A percentile compares a stretch with the other conserved stretches of the same genome.
These are phyloP conservation scores for Mesodorylaimus sp. DNA, from an alignment of 2,888 invertebrate genomes.

Conservation along the genomic window DNA sequence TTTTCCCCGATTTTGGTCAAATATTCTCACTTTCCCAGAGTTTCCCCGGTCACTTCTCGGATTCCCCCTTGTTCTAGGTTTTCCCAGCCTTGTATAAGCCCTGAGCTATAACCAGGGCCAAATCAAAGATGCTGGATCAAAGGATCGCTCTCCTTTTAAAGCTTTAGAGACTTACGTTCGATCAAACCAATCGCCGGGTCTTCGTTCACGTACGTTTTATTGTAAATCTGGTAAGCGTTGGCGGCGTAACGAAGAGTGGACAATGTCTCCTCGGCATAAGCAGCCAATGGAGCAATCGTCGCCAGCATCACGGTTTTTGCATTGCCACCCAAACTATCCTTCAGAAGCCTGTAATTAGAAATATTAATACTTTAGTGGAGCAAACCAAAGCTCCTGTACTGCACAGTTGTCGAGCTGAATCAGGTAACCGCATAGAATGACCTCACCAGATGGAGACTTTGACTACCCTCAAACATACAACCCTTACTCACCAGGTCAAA, in stretches of 20 bases:
- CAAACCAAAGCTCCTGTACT: neutral
- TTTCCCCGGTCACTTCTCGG: too few species aligned
- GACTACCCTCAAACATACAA: neutral
- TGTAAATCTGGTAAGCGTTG: neutral
- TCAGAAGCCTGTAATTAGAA: neutral
- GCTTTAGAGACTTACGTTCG: too few species aligned
- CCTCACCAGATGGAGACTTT: neutral
- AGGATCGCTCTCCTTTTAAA: too few species aligned
- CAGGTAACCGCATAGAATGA: neutral
- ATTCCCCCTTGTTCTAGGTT: too few species aligned
- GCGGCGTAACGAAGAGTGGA: neutral
- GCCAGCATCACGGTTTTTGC: neutral
- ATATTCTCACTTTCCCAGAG: too few species aligned
- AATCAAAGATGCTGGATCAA: too few species aligned
- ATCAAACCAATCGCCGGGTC: neutral
- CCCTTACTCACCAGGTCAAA: neutral
- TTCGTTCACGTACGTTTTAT: neutral
- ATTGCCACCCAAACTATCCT: constrained; percentile 2
- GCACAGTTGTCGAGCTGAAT: neutral
- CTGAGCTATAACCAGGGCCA: too few species aligned
- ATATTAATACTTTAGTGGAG: neutral
- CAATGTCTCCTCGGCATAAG: neutral
- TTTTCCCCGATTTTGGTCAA: too few species aligned
- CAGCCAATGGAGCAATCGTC: neutral
- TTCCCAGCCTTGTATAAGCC: too few species aligned